Evolutionary conservation across 2,888 invertebrate species (phyloP).

Genomic region (Rhodophaea formosa): DNA sequence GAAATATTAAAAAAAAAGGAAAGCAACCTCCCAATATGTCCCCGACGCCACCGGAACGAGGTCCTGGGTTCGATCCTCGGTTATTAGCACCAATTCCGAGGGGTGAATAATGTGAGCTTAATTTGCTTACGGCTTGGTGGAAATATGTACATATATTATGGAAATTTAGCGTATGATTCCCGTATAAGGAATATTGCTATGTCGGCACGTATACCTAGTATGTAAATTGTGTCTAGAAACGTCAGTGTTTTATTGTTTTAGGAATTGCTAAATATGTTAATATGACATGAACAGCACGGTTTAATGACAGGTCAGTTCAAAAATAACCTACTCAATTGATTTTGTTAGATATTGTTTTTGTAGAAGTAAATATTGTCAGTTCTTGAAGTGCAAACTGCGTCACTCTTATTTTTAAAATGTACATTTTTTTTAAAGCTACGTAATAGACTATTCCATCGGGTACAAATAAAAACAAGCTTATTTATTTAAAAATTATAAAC

Average conservation of each 20-base stretch:
- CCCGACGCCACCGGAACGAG: slow-evolving; percentile 39
- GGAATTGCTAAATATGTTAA: background rate
- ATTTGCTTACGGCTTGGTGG: slow-evolving; percentile 68
- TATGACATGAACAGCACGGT: too few relatives aligned
- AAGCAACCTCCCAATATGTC: slow-evolving; percentile 48
- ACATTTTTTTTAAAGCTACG: too few relatives aligned
- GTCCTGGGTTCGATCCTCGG: slow-evolving; percentile 47
- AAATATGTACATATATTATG: slow-evolving; percentile 64
- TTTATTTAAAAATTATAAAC: too few relatives aligned
- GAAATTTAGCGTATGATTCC: slow-evolving; percentile 25
- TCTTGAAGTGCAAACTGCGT: too few relatives aligned
- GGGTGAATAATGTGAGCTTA: slow-evolving; percentile 76
- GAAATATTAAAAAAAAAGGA: slow-evolving; percentile 40
- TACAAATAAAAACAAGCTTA: too few relatives aligned
- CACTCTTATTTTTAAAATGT: too few relatives aligned
- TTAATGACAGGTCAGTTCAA: too few relatives aligned
- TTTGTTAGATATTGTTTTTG: too few relatives aligned
- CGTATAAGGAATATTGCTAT: background rate
- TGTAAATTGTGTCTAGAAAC: background rate
- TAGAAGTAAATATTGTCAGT: too few relatives aligned
- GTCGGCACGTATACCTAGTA: background rate
- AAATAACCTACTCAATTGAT: too few relatives aligned
- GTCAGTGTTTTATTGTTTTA: background rate
- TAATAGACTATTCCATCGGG: too few relatives aligned
- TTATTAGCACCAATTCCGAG: slow-evolving; percentile 77